Evolutionary conservation across 2,888 invertebrate genomes (phyloP), one percentile per base, ranked within the genome.

Genomic region (Xanthostigma xanthostigma): DNA sequence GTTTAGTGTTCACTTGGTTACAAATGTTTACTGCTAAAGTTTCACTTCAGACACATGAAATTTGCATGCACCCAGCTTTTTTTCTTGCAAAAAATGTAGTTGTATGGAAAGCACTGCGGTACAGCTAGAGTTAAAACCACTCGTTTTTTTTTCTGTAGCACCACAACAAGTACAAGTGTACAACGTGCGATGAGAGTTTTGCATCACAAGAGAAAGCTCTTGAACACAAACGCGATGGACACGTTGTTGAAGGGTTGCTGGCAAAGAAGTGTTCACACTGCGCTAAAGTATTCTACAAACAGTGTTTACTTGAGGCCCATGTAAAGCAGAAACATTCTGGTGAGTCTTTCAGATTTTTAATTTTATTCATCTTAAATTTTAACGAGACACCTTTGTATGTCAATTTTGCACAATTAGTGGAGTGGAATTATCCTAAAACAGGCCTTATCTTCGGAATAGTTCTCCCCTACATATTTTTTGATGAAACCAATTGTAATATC

Each of bases 151-250:
- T 49, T 12, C 41, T 56, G 33, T 56, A 65, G 53, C 60, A 60
- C 53, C 65, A 65, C 48, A 58, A 63, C 48, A 60, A 59, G 43
- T 60, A 65, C 43, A 64, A 64, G 55, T 65, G 65, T 51, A 47
- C 60, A 2, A 59, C 60, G 3, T 65, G 65, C 42, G 59, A 63
- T 13, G 59, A 61, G 36, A 57, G 57, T 9, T 63, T 61, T 50
- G 62, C 64, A 1, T 63, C 63, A 2, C 62, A 62, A 51, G 57
- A 57, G 41, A 60, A 59, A 39, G 51, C 52, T 14, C 48, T 54
- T 11, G 46, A 47, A 39, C 59, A 59, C 45, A 57, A 56, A 46
- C 51, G 55, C 47, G 48, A 52, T 33, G 59, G 57, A 2, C 59
- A 58, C 49, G 37, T 49, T 39, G 55, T 58, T 9, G 50, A 56